Percentiles rank a stretch among this genome's conserved stretches.
phyloP scores from a whole-genome alignment of 2,797 vertebrate genomes.

The Carduelis carduelis region DNA sequence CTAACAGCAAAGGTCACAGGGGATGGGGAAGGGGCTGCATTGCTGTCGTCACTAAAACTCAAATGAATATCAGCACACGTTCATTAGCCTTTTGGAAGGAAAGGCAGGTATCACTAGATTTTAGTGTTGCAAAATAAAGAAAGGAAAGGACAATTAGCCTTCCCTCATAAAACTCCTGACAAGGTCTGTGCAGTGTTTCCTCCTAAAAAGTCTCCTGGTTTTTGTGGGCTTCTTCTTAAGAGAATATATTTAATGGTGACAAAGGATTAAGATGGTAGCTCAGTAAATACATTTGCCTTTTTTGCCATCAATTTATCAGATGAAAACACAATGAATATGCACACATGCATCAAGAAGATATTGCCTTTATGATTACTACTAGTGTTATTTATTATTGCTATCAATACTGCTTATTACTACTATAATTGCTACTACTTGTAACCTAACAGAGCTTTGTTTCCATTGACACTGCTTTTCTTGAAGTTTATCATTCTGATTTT shows the following conservation, averaged over 20 bases:
- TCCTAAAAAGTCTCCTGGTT: not conserved
- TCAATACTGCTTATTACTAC: not conserved
- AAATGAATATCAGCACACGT: not conserved
- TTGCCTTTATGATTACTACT: not conserved
- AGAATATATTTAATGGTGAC: not conserved
- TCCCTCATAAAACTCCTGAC: not conserved
- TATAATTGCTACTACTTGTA: not conserved
- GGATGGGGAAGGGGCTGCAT: not conserved
- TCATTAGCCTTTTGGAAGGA: not conserved
- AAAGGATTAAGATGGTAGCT: not conserved
- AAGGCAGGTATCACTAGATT: not conserved
- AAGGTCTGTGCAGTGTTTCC: not conserved
- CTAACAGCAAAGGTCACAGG: not conserved
- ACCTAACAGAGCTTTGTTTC: not conserved
- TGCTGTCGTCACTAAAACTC: not conserved
- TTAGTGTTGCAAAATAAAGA: not conserved
- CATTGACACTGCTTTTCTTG: not conserved
- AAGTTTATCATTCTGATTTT: not conserved
- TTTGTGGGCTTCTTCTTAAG: not conserved
- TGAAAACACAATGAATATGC: not conserved
- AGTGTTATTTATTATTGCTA: not conserved
- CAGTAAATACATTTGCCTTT: not conserved
- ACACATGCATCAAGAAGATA: not conserved
- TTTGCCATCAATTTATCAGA: not conserved
- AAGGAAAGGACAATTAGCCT: conserved; percentile 21